phyloP scores from a whole-genome alignment of 2,888 invertebrate genomes.

The Heliconius cydno region DNA sequence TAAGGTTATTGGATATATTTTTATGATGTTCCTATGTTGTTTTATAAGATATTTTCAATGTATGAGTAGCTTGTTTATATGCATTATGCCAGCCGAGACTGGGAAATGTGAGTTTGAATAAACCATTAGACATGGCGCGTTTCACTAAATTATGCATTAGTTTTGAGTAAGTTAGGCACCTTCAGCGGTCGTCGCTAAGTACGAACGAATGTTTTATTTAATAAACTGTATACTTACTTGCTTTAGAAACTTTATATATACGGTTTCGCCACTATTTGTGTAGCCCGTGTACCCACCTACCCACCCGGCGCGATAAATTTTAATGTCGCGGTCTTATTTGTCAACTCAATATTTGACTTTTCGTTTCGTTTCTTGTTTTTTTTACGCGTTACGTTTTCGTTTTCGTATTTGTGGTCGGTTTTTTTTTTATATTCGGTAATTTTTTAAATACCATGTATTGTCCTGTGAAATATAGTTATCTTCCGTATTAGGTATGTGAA shows the following conservation, averaged over 20 bases:
- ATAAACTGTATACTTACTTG: slow-evolving; percentile 73
- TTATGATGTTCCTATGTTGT: slow-evolving; percentile 27
- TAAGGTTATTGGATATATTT: background rate
- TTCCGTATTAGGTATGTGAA: background rate
- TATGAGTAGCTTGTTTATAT: slow-evolving; percentile 57
- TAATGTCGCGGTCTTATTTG: slow-evolving; percentile 62
- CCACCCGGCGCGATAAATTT: slow-evolving; percentile 61
- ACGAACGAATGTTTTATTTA: slow-evolving; percentile 75
- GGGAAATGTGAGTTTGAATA: slow-evolving; percentile 78
- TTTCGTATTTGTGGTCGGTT: background rate
- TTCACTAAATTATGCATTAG: slow-evolving; percentile 80
- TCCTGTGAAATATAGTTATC: background rate
- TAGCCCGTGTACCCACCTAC: slow-evolving; percentile 47
- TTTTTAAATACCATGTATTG: background rate
- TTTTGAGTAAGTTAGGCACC: slow-evolving; percentile 80
- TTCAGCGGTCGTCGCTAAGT: slow-evolving; percentile 68
- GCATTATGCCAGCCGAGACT: slow-evolving; percentile 72
- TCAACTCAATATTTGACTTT: slow-evolving; percentile 60
- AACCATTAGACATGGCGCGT: slow-evolving; percentile 75
- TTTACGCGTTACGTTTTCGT: slow-evolving; percentile 44
- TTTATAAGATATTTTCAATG: slow-evolving; percentile 42
- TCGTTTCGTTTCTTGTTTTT: slow-evolving; percentile 53
- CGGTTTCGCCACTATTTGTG: slow-evolving; percentile 66
- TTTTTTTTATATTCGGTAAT: background rate
- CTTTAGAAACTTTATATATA: slow-evolving; percentile 49